These are phyloP conservation scores for Spilosoma lubricipeda DNA, from an alignment of 2,888 invertebrate species.

Conservation along the genomic window DNA sequence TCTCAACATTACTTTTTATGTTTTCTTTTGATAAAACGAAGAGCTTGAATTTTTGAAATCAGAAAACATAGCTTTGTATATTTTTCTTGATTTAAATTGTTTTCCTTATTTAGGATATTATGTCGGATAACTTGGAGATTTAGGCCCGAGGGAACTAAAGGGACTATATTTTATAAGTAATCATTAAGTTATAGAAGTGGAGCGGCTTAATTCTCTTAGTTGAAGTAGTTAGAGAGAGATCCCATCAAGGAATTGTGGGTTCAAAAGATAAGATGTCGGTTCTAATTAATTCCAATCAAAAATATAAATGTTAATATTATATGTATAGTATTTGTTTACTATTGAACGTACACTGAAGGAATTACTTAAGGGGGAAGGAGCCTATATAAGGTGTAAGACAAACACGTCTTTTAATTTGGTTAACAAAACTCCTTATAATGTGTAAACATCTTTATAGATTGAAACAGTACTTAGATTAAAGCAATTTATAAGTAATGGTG, in stretches of 20 bases:
- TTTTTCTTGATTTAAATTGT: background rate
- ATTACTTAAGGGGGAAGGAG: too few species aligned
- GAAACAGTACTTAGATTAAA: too few species aligned
- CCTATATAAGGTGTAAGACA: too few species aligned
- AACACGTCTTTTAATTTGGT: too few species aligned
- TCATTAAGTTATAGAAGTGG: background rate
- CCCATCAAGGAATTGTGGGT: background rate
- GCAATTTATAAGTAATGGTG: too few species aligned
- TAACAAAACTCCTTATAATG: too few species aligned
- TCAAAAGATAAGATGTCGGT: background rate
- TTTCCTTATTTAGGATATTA: background rate
- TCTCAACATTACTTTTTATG: conserved; percentile 51
- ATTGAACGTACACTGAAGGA: too few species aligned
- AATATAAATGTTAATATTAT: background rate
- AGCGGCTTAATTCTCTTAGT: background rate
- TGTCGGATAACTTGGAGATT: background rate
- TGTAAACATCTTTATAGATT: too few species aligned
- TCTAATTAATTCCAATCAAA: background rate
- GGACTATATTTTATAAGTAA: background rate
- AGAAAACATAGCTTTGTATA: background rate
- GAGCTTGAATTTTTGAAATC: background rate
- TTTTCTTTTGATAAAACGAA: conserved; percentile 29
- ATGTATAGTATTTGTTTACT: background rate
- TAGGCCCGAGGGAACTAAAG: background rate
- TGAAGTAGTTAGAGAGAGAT: background rate